A percentile compares a stretch with the other conserved stretches of the same genome.
phyloP scores from a whole-genome alignment of 2,113 vertebrate species.

The Ceyx cyanopectus region DNA sequence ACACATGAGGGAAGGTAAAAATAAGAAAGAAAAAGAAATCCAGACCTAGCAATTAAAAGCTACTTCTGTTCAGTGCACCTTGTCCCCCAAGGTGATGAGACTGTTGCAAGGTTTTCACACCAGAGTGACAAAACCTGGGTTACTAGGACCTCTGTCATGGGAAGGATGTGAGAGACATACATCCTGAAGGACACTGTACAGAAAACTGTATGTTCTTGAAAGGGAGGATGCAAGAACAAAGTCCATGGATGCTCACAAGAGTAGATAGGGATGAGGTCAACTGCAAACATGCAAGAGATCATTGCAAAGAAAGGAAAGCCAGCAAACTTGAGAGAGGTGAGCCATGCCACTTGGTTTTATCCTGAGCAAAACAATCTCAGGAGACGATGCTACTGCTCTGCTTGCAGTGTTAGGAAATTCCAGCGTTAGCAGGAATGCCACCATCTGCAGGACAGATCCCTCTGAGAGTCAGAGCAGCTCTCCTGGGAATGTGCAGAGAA shows the following conservation, averaged over 20 bases:
- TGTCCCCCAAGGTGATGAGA: not conserved
- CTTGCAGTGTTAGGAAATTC: not conserved
- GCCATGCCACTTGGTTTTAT: not conserved
- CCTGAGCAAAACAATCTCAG: not conserved
- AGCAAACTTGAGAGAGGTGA: not conserved
- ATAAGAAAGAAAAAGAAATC: not conserved
- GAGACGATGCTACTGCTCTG: not conserved
- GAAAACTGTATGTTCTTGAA: not conserved
- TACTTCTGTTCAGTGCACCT: not conserved
- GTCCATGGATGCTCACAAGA: not conserved
- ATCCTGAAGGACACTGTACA: not conserved
- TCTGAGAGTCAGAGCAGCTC: not conserved
- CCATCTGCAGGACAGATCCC: not conserved
- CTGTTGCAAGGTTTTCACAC: not conserved
- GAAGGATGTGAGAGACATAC: not conserved
- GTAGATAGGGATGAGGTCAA: not conserved
- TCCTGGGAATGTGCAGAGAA: not conserved
- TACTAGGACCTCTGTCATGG: not conserved
- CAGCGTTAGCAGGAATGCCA: not conserved
- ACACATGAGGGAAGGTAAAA: not conserved
- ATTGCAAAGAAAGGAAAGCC: accelerated
- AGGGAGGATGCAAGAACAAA: not conserved
- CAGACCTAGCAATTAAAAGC: not conserved
- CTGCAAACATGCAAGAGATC: not conserved
- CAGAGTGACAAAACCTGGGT: not conserved